Evolutionary conservation across 2,113 vertebrate genomes (phyloP).

Genomic region (Nannospalax galili): DNA sequence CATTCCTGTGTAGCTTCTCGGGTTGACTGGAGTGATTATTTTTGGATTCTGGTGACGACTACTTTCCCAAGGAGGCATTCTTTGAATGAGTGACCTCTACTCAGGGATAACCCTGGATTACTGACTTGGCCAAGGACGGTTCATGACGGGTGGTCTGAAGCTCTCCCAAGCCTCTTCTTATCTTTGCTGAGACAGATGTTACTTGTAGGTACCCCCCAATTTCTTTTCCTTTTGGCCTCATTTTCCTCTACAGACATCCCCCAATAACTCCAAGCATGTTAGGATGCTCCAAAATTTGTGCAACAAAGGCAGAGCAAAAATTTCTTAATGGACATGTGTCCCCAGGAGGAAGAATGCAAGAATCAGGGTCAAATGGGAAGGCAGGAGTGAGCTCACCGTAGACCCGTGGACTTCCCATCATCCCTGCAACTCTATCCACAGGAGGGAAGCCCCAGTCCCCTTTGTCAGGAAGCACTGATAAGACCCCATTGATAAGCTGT

Average conservation of each 20-base stretch:
- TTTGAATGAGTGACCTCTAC: background rate
- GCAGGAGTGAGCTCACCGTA: background rate
- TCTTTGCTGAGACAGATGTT: too few species aligned
- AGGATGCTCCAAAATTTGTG: too few species aligned
- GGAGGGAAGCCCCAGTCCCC: background rate
- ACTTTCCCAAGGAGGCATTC: background rate
- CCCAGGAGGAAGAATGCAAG: background rate
- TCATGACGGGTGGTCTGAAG: background rate
- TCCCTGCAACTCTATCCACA: background rate
- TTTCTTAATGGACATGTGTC: background rate
- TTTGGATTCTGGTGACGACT: background rate
- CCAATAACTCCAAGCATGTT: background rate
- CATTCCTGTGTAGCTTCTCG: background rate
- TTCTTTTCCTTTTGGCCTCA: background rate
- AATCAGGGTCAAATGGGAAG: background rate
- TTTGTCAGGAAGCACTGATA: background rate
- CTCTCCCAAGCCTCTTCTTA: background rate
- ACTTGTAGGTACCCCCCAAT: background rate
- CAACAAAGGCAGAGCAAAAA: too few species aligned
- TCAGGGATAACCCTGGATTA: background rate
- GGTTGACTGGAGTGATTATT: background rate
- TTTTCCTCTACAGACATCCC: too few species aligned
- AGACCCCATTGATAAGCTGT: accelerated
- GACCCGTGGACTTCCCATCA: background rate
- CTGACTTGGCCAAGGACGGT: background rate